phyloP scores from a whole-genome alignment of 2,113 vertebrate species.

The Trogon melanurus region DNA sequence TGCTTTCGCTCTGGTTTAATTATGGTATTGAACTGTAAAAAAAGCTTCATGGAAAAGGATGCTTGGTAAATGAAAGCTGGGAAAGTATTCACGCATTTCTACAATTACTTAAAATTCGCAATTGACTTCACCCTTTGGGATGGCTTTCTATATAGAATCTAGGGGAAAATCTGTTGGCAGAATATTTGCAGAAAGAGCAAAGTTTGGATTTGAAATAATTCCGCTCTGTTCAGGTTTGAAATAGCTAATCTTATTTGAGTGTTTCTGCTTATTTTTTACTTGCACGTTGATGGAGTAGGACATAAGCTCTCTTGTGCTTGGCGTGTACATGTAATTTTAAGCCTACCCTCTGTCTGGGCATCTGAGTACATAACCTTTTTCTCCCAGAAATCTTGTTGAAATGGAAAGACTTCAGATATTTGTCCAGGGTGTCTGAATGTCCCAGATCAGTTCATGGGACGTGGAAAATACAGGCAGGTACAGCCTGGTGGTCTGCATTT shows the following conservation, averaged over 20 bases:
- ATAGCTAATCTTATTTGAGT: neutral
- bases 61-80: neutral
- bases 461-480: neutral
- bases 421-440: neutral
- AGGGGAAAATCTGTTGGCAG: neutral
- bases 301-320: neutral
- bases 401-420: neutral
- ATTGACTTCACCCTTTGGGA: neutral
- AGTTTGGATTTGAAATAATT: neutral
- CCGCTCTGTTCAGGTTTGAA: neutral
- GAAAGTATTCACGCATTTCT: neutral
- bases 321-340: neutral
- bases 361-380: neutral
- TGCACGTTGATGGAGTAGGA: neutral
- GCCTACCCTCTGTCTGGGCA: neutral
- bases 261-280: neutral
- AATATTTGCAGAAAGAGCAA: neutral
- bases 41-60: neutral
- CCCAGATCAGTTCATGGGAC: neutral
- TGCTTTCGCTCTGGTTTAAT: constrained; percentile 12
- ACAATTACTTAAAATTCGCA: neutral
- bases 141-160: neutral
- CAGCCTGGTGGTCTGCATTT: neutral
- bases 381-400: neutral
- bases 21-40: neutral